Evolutionary conservation across 2,797 vertebrate genomes (phyloP).

Genomic region (Labeo calbasu): DNA sequence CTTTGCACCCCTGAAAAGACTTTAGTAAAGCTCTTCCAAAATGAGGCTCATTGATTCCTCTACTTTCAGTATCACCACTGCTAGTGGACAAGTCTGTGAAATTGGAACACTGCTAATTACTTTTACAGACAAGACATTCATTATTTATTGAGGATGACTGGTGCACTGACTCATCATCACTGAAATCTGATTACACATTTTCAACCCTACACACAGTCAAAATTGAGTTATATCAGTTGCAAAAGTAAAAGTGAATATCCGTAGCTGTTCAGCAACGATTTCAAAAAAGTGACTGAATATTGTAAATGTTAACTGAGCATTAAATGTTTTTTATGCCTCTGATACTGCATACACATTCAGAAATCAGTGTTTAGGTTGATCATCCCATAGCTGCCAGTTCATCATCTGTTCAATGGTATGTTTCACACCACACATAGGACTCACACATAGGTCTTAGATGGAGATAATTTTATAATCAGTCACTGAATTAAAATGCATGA

Average conservation of each 20-base stretch:
- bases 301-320: background rate
- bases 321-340: background rate
- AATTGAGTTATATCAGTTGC: background rate
- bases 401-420: background rate
- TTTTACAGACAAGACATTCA: slow-evolving; percentile 2
- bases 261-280: background rate
- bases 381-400: background rate
- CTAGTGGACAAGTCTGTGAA: background rate
- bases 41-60: background rate
- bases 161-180: background rate
- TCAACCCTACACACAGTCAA: background rate
- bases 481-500: background rate
- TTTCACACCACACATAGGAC: background rate
- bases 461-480: background rate
- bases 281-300: background rate
- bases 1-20: background rate
- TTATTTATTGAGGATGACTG: background rate
- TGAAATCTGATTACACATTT: background rate
- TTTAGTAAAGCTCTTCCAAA: background rate
- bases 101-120: background rate
- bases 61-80: background rate
- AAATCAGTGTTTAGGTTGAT: background rate
- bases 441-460: background rate
- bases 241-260: slow-evolving; percentile 8
- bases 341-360: background rate